Evolutionary conservation across 2,797 vertebrate genomes (phyloP).

Genomic region (Poliocrania exsul): DNA sequence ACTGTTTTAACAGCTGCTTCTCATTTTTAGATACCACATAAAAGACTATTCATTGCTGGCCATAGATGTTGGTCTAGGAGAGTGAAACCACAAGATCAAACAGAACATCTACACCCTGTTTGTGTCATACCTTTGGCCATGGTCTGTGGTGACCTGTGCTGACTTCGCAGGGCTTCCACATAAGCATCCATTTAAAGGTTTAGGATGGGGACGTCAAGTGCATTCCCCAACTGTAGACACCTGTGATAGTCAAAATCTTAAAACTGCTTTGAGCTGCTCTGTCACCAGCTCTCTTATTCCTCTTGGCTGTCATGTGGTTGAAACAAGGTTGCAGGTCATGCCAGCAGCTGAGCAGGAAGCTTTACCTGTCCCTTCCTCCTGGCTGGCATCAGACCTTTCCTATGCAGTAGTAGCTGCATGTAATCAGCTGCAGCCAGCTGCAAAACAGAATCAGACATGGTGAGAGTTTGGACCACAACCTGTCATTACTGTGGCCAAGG

Average conservation of each 20-base stretch:
- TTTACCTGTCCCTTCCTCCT: neutral
- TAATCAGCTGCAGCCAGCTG: neutral
- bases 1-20: neutral
- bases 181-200: neutral
- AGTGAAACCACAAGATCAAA: neutral
- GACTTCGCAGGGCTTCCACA: neutral
- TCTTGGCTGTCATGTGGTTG: accelerated
- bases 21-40: neutral
- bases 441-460: neutral
- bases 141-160: neutral
- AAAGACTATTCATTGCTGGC: neutral
- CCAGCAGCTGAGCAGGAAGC: neutral
- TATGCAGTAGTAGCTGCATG: neutral
- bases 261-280: neutral
- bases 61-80: neutral
- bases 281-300: neutral
- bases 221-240: neutral
- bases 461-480: neutral
- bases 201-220: neutral
- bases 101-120: neutral
- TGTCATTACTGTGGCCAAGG: neutral
- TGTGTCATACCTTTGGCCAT: neutral
- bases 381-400: neutral
- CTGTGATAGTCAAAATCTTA: neutral
- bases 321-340: neutral